Base-by-base conservation (phyloP, 2,888 invertebrate species). In the Tenthredo distinguenda region DNA sequence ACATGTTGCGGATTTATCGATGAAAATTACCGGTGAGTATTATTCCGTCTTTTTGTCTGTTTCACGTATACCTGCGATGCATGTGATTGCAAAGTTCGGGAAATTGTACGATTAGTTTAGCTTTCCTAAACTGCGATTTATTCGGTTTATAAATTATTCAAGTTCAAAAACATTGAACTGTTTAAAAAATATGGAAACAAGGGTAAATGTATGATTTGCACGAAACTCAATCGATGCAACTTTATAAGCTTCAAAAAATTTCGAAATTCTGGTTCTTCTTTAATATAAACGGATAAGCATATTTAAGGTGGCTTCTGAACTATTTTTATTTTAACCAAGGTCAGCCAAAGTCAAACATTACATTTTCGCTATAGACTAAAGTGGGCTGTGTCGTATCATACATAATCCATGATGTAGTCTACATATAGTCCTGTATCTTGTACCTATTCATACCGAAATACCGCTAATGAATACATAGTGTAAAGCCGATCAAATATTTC, bases 301-400 rank as follows among this genome's bases (percentile, higher is more conserved):
- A 40, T 74, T 43, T 18, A 0, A 21, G 6, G 26, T 47, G 18
- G 50, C 50, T 47, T 58, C 18, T 21, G 4, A 37, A 37, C 58
- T 58, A 58, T 79, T 79, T 79, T 79, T 79, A 79, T 58, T 79
- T 12, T 31, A 62, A 55, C 26, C 81, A 81, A 81, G 81, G 81
- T 81, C 21, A 40, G 31, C 15, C 21, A 81, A 40, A 62, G 40
- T 18, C 18, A 43, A 47, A 26, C 74, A 40, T 74, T 21, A 43
- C 21, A 47, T 21, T 40, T 74, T 40, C 21, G 21, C 12, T 43
- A 72, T 43, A n/a, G 37, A 68, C 68, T 34, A 68, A 31, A 62
- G 26, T 18, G 12, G 15, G 12, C 68, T 68, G 72, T 31, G 40
- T 72, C n/a, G 40, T 43, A 40, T 72, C 40, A 72, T 43, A 31